Percentiles rank a stretch among this genome's conserved stretches.
Conservation (phyloP, 2,113 vertebrate species). For the Antidorcas marsupialis region DNA sequence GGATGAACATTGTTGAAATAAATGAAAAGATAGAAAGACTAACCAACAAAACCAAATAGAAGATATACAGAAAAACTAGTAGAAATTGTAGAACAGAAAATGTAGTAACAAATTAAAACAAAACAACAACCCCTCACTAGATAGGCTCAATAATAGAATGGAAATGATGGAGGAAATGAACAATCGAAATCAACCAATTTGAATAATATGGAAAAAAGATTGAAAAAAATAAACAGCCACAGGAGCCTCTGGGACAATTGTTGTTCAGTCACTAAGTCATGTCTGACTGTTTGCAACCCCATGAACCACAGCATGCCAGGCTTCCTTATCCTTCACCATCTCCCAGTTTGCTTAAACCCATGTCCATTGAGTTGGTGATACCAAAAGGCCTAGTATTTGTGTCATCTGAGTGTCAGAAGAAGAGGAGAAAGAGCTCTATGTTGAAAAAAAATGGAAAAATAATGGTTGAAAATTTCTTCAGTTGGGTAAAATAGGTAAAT, state of each 20-base stretch:
- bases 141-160: neutral
- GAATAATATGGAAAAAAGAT: neutral
- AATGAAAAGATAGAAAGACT: neutral
- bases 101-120: neutral
- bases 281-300: neutral
- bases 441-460: slow-evolving; percentile 21
- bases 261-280: neutral
- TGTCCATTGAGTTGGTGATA: neutral
- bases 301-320: neutral
- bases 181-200: neutral
- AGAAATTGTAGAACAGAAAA: neutral
- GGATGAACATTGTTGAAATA: neutral
- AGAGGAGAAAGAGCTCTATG: neutral
- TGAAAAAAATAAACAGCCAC: neutral
- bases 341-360: neutral
- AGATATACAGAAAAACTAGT: neutral
- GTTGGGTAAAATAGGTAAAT: neutral
- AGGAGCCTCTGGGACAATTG: neutral
- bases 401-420: neutral
- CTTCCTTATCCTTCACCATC: neutral
- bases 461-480: neutral
- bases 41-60: neutral
- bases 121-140: neutral
- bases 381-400: neutral
- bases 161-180: neutral